Evolutionary conservation across 2,113 vertebrate genomes (phyloP), one percentile per base, ranked within the genome.

Genomic region (Saccopteryx bilineata): DNA sequence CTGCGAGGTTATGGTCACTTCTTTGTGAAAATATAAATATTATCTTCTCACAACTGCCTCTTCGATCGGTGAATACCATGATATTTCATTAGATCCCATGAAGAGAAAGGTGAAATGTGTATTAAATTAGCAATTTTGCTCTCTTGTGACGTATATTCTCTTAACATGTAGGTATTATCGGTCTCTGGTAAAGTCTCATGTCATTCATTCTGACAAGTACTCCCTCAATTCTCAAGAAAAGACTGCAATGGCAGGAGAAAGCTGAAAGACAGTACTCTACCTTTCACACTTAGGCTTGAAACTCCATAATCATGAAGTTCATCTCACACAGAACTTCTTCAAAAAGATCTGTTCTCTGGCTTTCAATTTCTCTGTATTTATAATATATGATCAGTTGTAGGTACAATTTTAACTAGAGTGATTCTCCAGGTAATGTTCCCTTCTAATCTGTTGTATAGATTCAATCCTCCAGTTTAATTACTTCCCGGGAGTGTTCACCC

Each of bases 251-350:
- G 72, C 72, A 75, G 24, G 48, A 46, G 28, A 28, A 75, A 52
- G 24, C 48, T 52, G 48, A 26, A 76, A 76, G 74, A 26, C 26
- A 10, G 52, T 31, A 18, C 15, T 76, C 14, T 18, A 93, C 99
- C 99, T 98, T 99, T 99, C 65, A 99, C 99, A 83, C 99, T 99
- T 92, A 99, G 97, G 98, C 99, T 99, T 46, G 99, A 99, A 80
- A 99, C 99, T 66, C 99, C 99, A 26, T 99, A 99, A 98, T 99
- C 99, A 6, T 99, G 99, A 82, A 99, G 99, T 96, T 99, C 99
- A 2, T 99, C 99, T 99, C 99, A 97, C 99, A 99, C 61, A 99
- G 98, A 69, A 99, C 99, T 86, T 99, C 99, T 95, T 99, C 99
- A 87, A 99, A 99, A 98, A 99, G 88, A 99, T 99, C 98, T 99